Conservation (phyloP, 2,888 invertebrate genomes). For the Listrodromus nycthemerus region DNA sequence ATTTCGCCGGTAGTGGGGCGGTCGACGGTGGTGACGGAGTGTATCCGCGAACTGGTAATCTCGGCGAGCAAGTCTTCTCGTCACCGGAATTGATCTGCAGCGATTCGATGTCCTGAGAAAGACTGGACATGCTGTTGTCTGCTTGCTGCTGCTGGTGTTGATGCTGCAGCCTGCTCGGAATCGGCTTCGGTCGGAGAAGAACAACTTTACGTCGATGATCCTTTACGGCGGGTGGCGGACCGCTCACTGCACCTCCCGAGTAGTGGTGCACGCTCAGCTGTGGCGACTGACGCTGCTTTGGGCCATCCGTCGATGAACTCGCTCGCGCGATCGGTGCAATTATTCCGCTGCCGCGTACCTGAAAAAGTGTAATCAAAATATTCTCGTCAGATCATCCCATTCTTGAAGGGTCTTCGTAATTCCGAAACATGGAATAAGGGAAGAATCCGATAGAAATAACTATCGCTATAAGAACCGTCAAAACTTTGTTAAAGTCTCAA, state of each 20-base stretch:
- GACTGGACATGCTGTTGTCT: slow-evolving; percentile 78
- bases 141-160: slow-evolving; percentile 78
- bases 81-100: slow-evolving; percentile 82
- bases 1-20: slow-evolving; percentile 93
- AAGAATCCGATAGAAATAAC: too few species aligned
- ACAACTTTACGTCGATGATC: slow-evolving; percentile 85
- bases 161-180: slow-evolving; percentile 85
- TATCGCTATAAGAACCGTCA: too few species aligned
- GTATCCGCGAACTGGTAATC: slow-evolving; percentile 89
- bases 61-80: slow-evolving; percentile 79
- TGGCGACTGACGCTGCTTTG: slow-evolving; percentile 70
- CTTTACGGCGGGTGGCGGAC: slow-evolving; percentile 67
- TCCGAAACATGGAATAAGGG: too few species aligned
- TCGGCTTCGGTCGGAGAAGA: slow-evolving; percentile 86
- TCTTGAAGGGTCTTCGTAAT: background rate
- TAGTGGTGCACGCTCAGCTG: slow-evolving; percentile 68
- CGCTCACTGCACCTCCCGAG: slow-evolving; percentile 44
- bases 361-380: background rate
- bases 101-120: slow-evolving; percentile 82
- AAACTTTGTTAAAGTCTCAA: too few species aligned
- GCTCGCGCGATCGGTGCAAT: slow-evolving; percentile 76
- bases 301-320: slow-evolving; percentile 79
- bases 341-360: slow-evolving; percentile 73
- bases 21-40: slow-evolving; percentile 94
- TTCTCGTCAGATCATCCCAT: too few species aligned